Evolutionary conservation across 2,797 vertebrate species (phyloP), one percentile per base, ranked within the genome.

Genomic region (Coregonus suidteri): DNA sequence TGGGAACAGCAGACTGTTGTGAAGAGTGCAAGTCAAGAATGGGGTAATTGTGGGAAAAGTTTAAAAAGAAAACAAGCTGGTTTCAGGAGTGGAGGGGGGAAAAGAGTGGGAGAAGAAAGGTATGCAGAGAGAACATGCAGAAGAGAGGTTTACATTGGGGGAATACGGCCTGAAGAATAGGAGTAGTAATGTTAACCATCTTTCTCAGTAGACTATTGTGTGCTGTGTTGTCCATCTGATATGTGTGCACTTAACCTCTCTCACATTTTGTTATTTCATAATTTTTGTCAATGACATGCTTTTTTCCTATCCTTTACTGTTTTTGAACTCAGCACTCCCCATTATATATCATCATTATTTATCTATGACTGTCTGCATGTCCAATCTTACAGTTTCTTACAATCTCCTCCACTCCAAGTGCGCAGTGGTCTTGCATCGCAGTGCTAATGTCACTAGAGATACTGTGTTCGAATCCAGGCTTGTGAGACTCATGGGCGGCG

Each of bases 1-100:
- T 79, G 78, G 71, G 81, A 88, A 82, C 74, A 62, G 31, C n/a
- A 71, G 65, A 14, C 0, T 20, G 65, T 47, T 0, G 9, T 77
- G 69, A 9, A 76, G 34, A 81, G 76, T 74, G 76, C 77, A 65
- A 25, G 74, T 79, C 65, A 66, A 84, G 84, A 85, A 87, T 82
- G 75, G 73, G 62, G 65, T 85, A 85, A 85, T 86, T 86, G 76
- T 91, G 86, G 84, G 86, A 84, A 87, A 78, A 82, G 71, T 16
- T 47, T 0, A 31, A 81, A 81, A 2, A 74, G 67, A 77, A 81
- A 20, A 67, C 47, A 52, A 20, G 53, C 25, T 25, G 41, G 37
- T 79, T 81, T 78, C 2, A 41, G 77, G 15, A 71, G 77, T 67
- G 15, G 13, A 18, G 64, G 59, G 71, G 79, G 81, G 35, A 68